These are phyloP conservation scores for Strix uralensis DNA, from an alignment of 2,113 vertebrate species.

Conservation along the genomic window DNA sequence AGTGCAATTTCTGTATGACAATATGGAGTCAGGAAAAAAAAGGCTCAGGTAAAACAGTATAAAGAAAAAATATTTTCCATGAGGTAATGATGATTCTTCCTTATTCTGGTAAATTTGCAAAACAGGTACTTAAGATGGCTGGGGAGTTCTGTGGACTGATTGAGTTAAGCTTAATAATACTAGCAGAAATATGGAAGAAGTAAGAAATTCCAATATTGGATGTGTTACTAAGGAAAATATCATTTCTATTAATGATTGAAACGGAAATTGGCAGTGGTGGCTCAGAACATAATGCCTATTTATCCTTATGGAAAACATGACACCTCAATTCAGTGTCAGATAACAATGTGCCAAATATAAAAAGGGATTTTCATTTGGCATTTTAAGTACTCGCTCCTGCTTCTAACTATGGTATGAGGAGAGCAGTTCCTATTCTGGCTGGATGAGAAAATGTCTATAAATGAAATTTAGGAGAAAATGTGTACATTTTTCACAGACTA, in stretches of 20 bases:
- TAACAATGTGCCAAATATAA: conserved; percentile 55
- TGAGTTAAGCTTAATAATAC: not conserved
- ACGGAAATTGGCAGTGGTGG: conserved; percentile 22
- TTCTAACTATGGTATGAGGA: conserved; percentile 30
- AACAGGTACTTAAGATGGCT: not conserved
- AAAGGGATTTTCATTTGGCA: conserved; percentile 59
- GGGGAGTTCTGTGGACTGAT: not conserved
- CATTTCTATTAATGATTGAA: not conserved
- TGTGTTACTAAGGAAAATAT: conserved; percentile 21
- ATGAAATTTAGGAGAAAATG: conserved; percentile 1
- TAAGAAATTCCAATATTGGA: conserved; percentile 21
- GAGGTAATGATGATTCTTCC: not conserved
- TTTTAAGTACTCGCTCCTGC: not conserved
- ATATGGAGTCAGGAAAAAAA: not conserved
- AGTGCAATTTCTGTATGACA: not conserved
- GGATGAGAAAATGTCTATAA: conserved; percentile 48
- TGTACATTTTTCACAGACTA: not conserved
- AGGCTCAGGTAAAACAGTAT: not conserved
- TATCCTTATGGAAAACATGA: conserved; percentile 60
- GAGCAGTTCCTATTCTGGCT: conserved; percentile 34
- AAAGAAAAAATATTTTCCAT: not conserved
- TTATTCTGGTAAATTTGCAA: not conserved
- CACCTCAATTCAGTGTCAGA: conserved; percentile 37
- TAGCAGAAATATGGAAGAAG: not conserved
- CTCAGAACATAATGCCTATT: conserved; percentile 61